Base-by-base conservation (phyloP, 2,113 vertebrate species). In the Eleginops maclovinus region DNA sequence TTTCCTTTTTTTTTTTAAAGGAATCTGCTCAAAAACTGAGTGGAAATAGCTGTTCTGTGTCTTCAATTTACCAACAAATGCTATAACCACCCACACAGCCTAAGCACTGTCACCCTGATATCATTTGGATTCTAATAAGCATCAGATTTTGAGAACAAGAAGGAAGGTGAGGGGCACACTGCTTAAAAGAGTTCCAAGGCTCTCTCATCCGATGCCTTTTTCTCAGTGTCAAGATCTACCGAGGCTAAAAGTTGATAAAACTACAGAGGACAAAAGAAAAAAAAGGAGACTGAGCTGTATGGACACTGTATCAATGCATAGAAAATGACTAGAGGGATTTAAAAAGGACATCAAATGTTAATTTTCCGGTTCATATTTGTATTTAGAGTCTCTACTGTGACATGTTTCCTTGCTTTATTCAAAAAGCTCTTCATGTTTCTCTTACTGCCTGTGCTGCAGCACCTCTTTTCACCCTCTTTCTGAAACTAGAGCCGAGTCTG, bases 341-440 rank as follows among this genome's bases (percentile, higher is more conserved):
- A 16, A 64, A 72, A 8, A 31, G 89, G 88, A 86, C 84, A 87
- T 89, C 90, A 92, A 88, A 93, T 92, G 91, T 88, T 36, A 4
- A 36, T 36, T 4, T 36, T 36, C 31, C 5, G 31, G 31, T 36
- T 36, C 31, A 36, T 36, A 36, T 36, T 1, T 1, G 31, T 36
- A 36, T 36, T 8, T 36, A 36, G 31, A 7, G 31, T 36, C 31
- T 36, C 31, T 36, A 36, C 31, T 36, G 31, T 36, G 31, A 36
- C 31, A 36, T 7, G 31, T 36, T 8, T 36, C 31, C 31, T 7
- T 36, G 31, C 31, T 36, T 36, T 36, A 36, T 7, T n/a, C n/a
- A n/a, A n/a, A n/a, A n/a, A n/a, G n/a, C n/a, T n/a, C n/a, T n/a
- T n/a, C n/a, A n/a, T n/a, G n/a, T n/a, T n/a, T n/a, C n/a, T 8